Conservation (phyloP, 2,113 vertebrate species). For the Phoenicopterus ruber region DNA sequence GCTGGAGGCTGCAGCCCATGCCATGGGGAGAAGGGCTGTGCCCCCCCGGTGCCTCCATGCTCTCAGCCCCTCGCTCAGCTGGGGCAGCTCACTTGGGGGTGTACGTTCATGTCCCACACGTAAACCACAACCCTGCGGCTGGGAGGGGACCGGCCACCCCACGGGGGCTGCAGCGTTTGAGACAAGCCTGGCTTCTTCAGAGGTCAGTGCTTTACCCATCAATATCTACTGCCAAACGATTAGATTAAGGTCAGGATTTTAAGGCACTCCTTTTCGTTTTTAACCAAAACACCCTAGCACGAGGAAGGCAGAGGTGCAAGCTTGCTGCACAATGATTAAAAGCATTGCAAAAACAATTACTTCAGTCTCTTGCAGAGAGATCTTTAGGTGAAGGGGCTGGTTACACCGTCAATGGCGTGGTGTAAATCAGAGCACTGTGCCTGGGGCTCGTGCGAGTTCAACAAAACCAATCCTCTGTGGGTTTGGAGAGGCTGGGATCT, state of each 20-base stretch:
- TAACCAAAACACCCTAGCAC: neutral
- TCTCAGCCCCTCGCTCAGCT: rapidly evolving
- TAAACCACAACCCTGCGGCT: neutral
- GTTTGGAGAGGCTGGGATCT: neutral
- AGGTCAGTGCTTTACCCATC: neutral
- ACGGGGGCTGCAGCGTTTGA: rapidly evolving
- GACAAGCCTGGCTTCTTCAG: neutral
- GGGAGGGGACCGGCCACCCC: neutral
- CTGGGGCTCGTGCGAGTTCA: neutral
- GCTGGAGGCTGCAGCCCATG: neutral
- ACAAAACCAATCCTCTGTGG: rapidly evolving
- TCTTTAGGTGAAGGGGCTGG: neutral
- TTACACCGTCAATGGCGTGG: rapidly evolving
- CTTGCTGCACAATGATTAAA: neutral
- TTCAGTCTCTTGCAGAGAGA: neutral
- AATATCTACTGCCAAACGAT: neutral
- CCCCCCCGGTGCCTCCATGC: rapidly evolving
- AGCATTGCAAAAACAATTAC: neutral
- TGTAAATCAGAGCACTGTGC: rapidly evolving
- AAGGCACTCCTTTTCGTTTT: neutral
- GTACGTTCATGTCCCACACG: rapidly evolving
- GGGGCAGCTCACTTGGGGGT: rapidly evolving
- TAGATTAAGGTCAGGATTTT: neutral
- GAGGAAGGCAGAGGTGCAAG: neutral
- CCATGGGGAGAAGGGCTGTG: neutral